These are phyloP conservation scores for Oncorhynchus keta DNA, from an alignment of 2,113 vertebrate species.

Conservation along the genomic window DNA sequence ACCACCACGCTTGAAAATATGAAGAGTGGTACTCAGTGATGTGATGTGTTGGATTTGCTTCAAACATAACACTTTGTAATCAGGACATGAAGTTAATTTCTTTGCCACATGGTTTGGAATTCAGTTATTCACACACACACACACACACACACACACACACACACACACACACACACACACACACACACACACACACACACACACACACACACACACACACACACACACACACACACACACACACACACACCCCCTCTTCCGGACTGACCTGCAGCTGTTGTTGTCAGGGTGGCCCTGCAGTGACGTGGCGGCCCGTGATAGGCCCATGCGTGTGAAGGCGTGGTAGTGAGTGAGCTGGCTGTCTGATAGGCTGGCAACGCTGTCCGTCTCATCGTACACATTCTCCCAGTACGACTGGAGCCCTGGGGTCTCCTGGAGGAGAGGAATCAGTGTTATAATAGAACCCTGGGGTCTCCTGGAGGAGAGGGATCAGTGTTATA, in stretches of 20 bases:
- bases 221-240: constrained; percentile 4
- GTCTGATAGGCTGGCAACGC: constrained; percentile 76
- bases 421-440: constrained; percentile 75
- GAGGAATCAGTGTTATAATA: constrained; percentile 2
- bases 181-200: constrained; percentile 16
- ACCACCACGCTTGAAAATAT: too few species aligned
- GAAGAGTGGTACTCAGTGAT: too few species aligned
- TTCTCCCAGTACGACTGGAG: constrained; percentile 96
- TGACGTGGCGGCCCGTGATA: constrained; percentile 74
- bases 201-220: neutral
- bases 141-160: too few species aligned
- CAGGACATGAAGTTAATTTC: too few species aligned
- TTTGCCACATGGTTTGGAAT: too few species aligned
- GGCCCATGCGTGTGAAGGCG: constrained; percentile 85
- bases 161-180: too few species aligned
- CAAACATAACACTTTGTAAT: too few species aligned
- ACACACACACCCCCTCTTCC: neutral
- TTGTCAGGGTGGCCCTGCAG: constrained; percentile 75
- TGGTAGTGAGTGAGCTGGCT: constrained; percentile 85
- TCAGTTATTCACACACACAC: neutral
- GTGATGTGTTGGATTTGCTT: too few species aligned
- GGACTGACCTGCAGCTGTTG: constrained; percentile 87
- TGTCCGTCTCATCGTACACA: constrained; percentile 84
- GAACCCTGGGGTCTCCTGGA: too few species aligned
- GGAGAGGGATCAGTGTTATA: too few species aligned